Conservation (phyloP, 2,888 invertebrate genomes). For the Ochropleura leucogaster region DNA sequence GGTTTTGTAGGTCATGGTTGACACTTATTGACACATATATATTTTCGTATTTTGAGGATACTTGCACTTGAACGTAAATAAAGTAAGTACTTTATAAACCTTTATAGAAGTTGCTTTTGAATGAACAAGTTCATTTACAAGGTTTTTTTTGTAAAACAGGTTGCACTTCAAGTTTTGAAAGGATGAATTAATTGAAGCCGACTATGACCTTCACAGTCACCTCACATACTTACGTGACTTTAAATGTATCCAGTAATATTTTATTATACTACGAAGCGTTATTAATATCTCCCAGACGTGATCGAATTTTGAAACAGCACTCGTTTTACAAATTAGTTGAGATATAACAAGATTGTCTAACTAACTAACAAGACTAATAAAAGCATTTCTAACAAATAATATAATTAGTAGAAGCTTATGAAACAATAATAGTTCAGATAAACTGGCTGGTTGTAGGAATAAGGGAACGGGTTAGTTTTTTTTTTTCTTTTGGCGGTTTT, state of each 20-base stretch:
- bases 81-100: neutral
- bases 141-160: neutral
- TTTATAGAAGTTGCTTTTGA: neutral
- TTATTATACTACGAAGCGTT: constrained; percentile 23
- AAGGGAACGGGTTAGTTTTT: neutral
- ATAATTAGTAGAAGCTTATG: constrained; percentile 50
- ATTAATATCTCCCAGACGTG: constrained; percentile 44
- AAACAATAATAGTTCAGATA: constrained; percentile 35
- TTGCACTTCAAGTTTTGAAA: neutral
- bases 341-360: constrained; percentile 54
- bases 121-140: neutral
- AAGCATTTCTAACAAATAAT: constrained; percentile 60
- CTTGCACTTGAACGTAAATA: neutral
- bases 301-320: constrained; percentile 51
- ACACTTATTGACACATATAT: neutral
- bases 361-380: constrained; percentile 59
- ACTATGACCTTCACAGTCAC: constrained; percentile 12
- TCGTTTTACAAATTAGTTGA: constrained; percentile 42
- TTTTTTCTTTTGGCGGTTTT: neutral
- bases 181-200: constrained; percentile 12
- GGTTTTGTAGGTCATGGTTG: neutral
- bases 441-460: constrained; percentile 20
- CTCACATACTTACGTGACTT: constrained; percentile 5
- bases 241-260: constrained; percentile 28
- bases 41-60: neutral